These are phyloP conservation scores for Mormyrops boulengeri DNA, from an alignment of 2,797 vertebrate genomes.

Conservation along the genomic window DNA sequence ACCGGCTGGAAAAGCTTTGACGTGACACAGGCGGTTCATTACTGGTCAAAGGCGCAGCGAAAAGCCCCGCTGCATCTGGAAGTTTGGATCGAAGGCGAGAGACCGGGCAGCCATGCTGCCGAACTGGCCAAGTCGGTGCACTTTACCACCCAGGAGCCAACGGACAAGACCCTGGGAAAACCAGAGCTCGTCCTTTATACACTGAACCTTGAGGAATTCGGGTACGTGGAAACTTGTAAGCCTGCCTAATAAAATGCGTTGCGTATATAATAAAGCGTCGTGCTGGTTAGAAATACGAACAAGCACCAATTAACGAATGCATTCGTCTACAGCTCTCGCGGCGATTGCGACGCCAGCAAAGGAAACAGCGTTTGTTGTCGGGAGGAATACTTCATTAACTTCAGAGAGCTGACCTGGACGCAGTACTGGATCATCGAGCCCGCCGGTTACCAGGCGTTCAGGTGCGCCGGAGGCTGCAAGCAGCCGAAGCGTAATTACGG, in stretches of 20 bases:
- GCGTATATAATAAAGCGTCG: neutral
- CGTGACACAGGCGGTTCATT: conserved; percentile 87
- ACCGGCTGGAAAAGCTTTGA: conserved; percentile 91
- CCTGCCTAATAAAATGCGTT: neutral
- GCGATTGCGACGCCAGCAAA: conserved; percentile 65
- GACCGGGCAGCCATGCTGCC: conserved; percentile 72
- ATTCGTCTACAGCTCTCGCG: conserved; percentile 58
- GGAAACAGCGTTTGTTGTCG: conserved; percentile 66
- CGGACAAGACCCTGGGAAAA: conserved; percentile 69
- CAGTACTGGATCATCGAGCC: conserved; percentile 82
- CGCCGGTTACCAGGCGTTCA: conserved; percentile 72
- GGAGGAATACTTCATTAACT: conserved; percentile 71
- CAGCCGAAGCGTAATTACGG: conserved; percentile 55
- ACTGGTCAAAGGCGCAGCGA: conserved; percentile 73
- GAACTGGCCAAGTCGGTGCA: conserved; percentile 76
- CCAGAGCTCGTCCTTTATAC: conserved; percentile 89
- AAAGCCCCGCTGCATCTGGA: conserved; percentile 79
- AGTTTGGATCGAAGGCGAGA: conserved; percentile 87
- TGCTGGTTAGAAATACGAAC: neutral
- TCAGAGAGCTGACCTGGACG: conserved; percentile 72
- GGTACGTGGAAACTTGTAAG: conserved; percentile 59
- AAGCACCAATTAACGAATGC: neutral
- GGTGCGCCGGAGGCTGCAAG: conserved; percentile 62
- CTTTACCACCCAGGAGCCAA: conserved; percentile 76
- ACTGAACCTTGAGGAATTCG: conserved; percentile 79